Evolutionary conservation across 2,888 invertebrate species (phyloP).

Genomic region (Netelia melanura): DNA sequence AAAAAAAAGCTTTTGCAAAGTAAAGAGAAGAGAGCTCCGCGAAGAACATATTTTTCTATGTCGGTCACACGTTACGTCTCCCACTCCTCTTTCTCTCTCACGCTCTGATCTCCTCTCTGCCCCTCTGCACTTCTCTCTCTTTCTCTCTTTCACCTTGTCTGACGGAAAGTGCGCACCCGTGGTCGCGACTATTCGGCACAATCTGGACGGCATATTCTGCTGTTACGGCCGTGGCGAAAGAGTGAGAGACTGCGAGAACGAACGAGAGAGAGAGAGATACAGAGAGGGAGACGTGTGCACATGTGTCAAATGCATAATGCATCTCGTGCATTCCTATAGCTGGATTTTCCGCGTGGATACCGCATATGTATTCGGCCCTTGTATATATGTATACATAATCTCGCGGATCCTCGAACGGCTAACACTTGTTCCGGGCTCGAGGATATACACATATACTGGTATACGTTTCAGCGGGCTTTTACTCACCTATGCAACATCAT

Average conservation of each 20-base stretch:
- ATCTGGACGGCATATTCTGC: slow-evolving; percentile 49
- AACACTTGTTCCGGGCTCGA: slow-evolving; percentile 18
- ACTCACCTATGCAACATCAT: neutral
- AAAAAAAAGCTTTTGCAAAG: neutral
- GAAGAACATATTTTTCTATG: slow-evolving; percentile 23
- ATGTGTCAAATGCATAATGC: slow-evolving; percentile 76
- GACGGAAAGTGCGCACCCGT: slow-evolving; percentile 34
- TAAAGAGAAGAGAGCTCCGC: neutral
- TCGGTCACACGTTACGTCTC: slow-evolving; percentile 27
- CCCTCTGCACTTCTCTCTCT: neutral
- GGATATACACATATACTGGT: neutral
- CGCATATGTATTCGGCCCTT: slow-evolving; percentile 59
- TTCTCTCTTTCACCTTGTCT: neutral
- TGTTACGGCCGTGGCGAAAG: neutral
- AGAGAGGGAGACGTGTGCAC: slow-evolving; percentile 60
- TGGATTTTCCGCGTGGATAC: slow-evolving; percentile 31
- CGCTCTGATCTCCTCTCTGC: neutral
- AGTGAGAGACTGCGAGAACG: neutral
- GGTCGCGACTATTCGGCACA: slow-evolving; percentile 51
- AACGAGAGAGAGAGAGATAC: slow-evolving; percentile 36
- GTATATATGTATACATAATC: slow-evolving; percentile 1
- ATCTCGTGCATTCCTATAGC: slow-evolving; percentile 52
- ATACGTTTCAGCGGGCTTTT: neutral
- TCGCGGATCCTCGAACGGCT: slow-evolving; percentile 6
- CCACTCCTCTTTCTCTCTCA: neutral